A percentile compares a stretch with the other conserved stretches of the same genome.
These are phyloP conservation scores for Mamestra brassicae DNA, from an alignment of 2,888 invertebrate genomes.

Conservation along the genomic window DNA sequence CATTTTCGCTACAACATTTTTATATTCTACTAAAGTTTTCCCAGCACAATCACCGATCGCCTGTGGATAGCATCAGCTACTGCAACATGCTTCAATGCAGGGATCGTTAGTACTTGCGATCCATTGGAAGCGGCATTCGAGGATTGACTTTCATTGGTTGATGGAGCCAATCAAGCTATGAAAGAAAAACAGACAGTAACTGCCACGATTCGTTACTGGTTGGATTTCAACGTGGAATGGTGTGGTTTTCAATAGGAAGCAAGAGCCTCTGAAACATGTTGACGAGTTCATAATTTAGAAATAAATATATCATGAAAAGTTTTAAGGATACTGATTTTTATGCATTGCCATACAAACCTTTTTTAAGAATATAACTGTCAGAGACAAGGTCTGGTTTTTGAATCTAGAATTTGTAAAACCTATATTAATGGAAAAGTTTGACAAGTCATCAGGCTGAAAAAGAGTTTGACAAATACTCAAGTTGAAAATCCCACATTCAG, in stretches of 20 bases:
- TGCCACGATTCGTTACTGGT: neutral
- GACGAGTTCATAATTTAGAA: no score
- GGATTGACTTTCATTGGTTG: conserved; percentile 12
- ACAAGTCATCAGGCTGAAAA: no score
- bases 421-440: no score
- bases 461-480: no score
- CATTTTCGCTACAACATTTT: conserved; percentile 2
- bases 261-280: no score
- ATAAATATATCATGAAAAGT: no score
- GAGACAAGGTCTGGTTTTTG: no score
- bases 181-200: conserved; percentile 27
- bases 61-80: conserved; percentile 10
- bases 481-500: no score
- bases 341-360: no score
- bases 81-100: conserved; percentile 34
- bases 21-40: conserved; percentile 8
- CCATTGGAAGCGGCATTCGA: conserved; percentile 18
- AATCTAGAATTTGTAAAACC: no score
- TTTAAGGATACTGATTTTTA: no score
- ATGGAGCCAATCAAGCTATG: conserved; percentile 35
- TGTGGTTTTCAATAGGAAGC: neutral
- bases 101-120: conserved; percentile 37
- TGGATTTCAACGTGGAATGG: neutral
- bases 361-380: no score
- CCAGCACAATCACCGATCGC: neutral